Base-by-base conservation (phyloP, 2,888 invertebrate species). In the Parthenolecanium corni region DNA sequence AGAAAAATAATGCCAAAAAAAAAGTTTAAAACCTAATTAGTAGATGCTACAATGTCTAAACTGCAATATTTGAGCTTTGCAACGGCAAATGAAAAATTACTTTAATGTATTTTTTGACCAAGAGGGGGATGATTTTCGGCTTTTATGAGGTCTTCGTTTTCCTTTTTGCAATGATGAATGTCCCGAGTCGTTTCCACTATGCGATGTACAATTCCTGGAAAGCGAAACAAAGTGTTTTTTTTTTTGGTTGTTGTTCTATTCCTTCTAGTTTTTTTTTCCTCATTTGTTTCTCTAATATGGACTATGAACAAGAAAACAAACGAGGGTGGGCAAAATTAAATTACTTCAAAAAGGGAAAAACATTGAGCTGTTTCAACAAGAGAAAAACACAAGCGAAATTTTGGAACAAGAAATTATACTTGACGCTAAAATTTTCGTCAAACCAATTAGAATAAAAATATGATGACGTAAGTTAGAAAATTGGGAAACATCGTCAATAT, bases 111-210 rank as follows among this genome's bases (percentile, higher is more conserved):
- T 51, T 36, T 31, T 58, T 31, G 49, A 58, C 58, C 58, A 49
- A 38, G 58, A 49, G 21, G 58, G 58, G 49, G 58, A 49, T 20
- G 51, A 49, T 23, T 58, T 58, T 58, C 58, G 18, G 58, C 40
- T 58, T 31, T 51, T 58, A 58, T 47, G 49, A 46, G 38, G 36
- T 36, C 16, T 36, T 16, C 38, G 18, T 25, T 47, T 51, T 21
- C 47, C 36, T 49, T 51, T 58, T 20, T 49, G 58, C 47, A 47
- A 31, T 47, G 58, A 20, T n/a, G 31, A 21, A 31, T 46, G 42
- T 6, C 23, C n/a, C 16, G 46, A 58, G 3, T 58, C 58, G 38
- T 23, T 58, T 21, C 36, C 36, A 31, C 24, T 58, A 24, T 14
- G 21, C 18, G 49, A n/a, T 23, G 49, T 21, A 38, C 38, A 36